Conservation (phyloP, 2,113 vertebrate genomes). For the Gymnogyps californianus region DNA sequence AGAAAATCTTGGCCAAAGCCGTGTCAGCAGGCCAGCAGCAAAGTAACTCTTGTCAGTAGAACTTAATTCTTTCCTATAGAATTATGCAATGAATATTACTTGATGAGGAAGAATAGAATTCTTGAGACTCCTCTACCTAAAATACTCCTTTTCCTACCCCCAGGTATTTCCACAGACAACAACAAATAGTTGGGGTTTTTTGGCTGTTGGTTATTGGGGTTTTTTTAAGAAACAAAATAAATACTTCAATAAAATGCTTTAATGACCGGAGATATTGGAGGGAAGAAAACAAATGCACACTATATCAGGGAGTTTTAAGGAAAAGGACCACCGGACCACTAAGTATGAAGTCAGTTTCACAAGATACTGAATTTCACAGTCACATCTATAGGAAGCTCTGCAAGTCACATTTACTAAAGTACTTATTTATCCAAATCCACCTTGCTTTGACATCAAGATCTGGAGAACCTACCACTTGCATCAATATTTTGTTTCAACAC, state of each 20-base stretch:
- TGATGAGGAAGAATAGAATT: neutral
- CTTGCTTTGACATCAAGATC: neutral
- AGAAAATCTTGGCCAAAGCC: neutral
- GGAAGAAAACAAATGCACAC: neutral
- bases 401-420: neutral
- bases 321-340: neutral
- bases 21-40: neutral
- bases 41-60: neutral
- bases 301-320: neutral
- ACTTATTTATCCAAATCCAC: neutral
- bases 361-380: neutral
- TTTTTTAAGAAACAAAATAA: neutral
- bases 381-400: neutral
- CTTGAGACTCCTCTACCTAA: neutral
- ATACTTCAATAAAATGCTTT: neutral
- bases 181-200: neutral
- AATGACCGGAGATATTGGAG: neutral
- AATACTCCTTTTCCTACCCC: neutral
- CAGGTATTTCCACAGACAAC: neutral
- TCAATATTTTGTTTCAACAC: neutral
- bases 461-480: neutral
- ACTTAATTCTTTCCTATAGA: neutral
- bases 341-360: neutral
- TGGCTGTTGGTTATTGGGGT: neutral
- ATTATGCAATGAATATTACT: neutral